A percentile compares a stretch with the other conserved stretches of the same genome.
These are phyloP conservation scores for Noturus placidus DNA, from an alignment of 2,113 vertebrate genomes.

Conservation along the genomic window DNA sequence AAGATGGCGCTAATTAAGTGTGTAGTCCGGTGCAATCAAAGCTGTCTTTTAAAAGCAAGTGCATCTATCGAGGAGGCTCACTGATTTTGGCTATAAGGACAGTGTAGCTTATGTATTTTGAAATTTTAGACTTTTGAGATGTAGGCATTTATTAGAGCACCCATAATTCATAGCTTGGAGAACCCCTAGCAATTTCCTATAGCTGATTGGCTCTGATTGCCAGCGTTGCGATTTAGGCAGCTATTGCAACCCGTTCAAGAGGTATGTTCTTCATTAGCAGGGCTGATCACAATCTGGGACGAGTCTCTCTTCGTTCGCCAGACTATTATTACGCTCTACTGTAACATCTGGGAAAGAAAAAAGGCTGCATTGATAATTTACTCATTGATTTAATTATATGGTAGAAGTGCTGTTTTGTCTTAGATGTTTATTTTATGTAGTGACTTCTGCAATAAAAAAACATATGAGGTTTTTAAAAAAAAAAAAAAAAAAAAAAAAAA, in stretches of 20 bases:
- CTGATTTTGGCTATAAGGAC: conserved; percentile 15
- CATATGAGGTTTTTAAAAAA: too few species aligned
- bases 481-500: too few species aligned
- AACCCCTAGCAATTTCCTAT: conserved; percentile 41
- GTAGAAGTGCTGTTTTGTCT: background rate
- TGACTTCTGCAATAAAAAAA: too few species aligned
- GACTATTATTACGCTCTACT: conserved; percentile 20
- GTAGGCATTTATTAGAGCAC: conserved; percentile 14
- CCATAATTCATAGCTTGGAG: conserved; percentile 18
- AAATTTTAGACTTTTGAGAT: background rate
- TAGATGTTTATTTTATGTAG: background rate
- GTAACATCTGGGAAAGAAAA: conserved; percentile 38
- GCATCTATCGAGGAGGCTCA: conserved; percentile 31
- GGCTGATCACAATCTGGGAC: conserved; percentile 43
- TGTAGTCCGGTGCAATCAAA: conserved; percentile 40
- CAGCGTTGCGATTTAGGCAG: conserved; percentile 60
- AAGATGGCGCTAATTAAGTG: conserved; percentile 51
- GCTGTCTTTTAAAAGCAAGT: conserved; percentile 37
- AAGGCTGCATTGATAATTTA: conserved; percentile 25
- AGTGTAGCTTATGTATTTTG: background rate
- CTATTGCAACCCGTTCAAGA: conserved; percentile 53
- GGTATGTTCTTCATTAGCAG: conserved; percentile 46
- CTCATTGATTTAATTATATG: conserved; percentile 43
- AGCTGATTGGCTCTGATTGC: conserved; percentile 65
- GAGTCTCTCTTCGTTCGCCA: conserved; percentile 29